Conservation (phyloP, 2,888 invertebrate species). For the Tinea pellionella region DNA sequence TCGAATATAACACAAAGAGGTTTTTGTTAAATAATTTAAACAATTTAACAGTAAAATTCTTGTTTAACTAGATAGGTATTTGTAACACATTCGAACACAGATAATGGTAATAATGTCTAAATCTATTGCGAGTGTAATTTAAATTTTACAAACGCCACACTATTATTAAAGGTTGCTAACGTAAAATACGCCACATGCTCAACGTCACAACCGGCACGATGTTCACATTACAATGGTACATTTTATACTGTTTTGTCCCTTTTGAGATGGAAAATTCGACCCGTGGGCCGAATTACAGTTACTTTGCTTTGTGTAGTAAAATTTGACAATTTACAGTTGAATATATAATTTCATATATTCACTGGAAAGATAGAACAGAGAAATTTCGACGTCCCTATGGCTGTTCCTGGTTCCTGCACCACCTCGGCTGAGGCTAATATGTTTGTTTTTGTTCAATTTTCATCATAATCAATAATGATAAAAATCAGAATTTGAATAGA, state of each 20-base stretch:
- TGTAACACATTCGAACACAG: not conserved
- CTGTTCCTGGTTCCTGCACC: too few species aligned
- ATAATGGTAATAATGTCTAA: slow-evolving; percentile 5
- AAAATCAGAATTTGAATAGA: too few species aligned
- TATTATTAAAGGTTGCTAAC: slow-evolving; percentile 4
- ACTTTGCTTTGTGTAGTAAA: too few species aligned
- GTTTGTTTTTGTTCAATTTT: too few species aligned
- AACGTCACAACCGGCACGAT: slow-evolving; percentile 8
- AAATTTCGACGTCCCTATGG: too few species aligned
- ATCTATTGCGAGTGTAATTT: slow-evolving; percentile 1
- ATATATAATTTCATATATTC: too few species aligned
- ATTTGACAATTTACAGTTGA: too few species aligned
- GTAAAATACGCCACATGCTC: slow-evolving; percentile 10
- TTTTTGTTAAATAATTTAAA: too few species aligned
- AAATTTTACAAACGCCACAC: not conserved
- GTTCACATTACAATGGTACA: slow-evolving; percentile 12
- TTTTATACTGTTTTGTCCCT: not conserved
- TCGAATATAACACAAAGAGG: too few species aligned
- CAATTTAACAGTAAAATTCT: not conserved
- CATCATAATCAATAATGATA: too few species aligned
- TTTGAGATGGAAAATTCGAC: not conserved
- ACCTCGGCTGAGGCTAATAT: too few species aligned
- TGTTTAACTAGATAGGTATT: not conserved
- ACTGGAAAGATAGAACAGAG: too few species aligned
- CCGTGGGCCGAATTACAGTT: not conserved